A percentile compares a stretch with the other conserved stretches of the same genome.
Evolutionary conservation across 2,888 invertebrate genomes (phyloP).

Genomic region (Euzetes globulus): DNA sequence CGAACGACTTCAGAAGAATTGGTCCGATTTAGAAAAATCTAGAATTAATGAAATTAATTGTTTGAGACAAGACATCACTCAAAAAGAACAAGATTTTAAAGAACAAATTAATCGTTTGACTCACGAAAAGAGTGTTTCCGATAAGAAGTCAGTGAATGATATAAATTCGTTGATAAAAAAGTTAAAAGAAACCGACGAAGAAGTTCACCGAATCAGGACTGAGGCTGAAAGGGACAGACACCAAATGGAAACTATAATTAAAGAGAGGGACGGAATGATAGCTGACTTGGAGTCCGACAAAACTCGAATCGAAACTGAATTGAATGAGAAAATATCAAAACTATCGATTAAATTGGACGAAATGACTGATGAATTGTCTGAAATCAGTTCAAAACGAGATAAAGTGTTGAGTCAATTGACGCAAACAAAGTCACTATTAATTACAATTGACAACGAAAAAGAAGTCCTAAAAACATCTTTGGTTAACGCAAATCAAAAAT

Average conservation of each 20-base stretch:
- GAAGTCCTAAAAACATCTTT: conserved; percentile 13
- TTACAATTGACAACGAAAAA: neutral
- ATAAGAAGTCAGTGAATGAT: neutral
- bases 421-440: neutral
- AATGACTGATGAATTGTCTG: neutral
- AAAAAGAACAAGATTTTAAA: neutral
- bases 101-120: conserved; percentile 11
- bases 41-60: conserved; percentile 17
- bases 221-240: neutral
- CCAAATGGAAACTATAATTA: conserved; percentile 4
- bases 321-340: conserved; percentile 1
- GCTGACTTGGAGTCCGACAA: conserved; percentile 7
- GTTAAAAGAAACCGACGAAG: neutral
- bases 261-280: conserved; percentile 22
- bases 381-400: neutral
- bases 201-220: neutral
- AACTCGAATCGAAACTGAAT: conserved; percentile 16
- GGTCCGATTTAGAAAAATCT: conserved; percentile 7
- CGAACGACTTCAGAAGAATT: conserved; percentile 12
- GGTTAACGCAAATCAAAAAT: conserved; percentile 16
- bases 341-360: conserved; percentile 17
- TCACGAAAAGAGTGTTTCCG: conserved; percentile 1
- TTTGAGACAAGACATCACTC: neutral
- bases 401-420: conserved; percentile 5
- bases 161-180: neutral